Conservation (phyloP, 2,797 vertebrate genomes). For the Amniataba percoides region DNA sequence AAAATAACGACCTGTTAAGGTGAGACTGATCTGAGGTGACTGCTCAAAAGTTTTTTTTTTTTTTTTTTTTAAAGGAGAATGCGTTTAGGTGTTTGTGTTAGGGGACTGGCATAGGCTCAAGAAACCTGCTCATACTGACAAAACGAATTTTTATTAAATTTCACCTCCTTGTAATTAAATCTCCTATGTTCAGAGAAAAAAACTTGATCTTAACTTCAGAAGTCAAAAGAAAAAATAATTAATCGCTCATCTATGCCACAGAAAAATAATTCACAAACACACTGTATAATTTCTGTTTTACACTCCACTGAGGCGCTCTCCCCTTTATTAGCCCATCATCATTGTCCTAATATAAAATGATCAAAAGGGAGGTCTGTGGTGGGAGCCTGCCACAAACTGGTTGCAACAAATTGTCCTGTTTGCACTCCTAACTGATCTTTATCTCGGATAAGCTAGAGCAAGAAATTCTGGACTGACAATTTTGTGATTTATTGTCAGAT, state of each 20-base stretch:
- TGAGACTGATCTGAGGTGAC: slow-evolving; percentile 15
- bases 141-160: slow-evolving; percentile 16
- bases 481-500: slow-evolving; percentile 21
- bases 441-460: neutral
- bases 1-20: slow-evolving; percentile 35
- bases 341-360: slow-evolving; percentile 16
- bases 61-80: neutral
- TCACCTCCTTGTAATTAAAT: slow-evolving; percentile 34
- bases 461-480: slow-evolving; percentile 8
- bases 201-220: slow-evolving; percentile 24
- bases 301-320: slow-evolving; percentile 8
- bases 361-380: neutral
- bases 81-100: neutral
- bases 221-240: slow-evolving; percentile 23
- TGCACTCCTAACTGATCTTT: slow-evolving; percentile 4
- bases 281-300: slow-evolving; percentile 18
- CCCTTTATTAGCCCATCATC: neutral
- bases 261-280: slow-evolving; percentile 43
- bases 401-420: neutral
- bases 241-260: slow-evolving; percentile 38
- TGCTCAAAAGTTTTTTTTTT: slow-evolving; percentile 16
- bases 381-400: neutral
- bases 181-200: slow-evolving; percentile 6
- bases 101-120: slow-evolving; percentile 7
- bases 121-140: slow-evolving; percentile 24